Conservation (phyloP, 2,113 vertebrate species). For the Pterocles gutturalis region DNA sequence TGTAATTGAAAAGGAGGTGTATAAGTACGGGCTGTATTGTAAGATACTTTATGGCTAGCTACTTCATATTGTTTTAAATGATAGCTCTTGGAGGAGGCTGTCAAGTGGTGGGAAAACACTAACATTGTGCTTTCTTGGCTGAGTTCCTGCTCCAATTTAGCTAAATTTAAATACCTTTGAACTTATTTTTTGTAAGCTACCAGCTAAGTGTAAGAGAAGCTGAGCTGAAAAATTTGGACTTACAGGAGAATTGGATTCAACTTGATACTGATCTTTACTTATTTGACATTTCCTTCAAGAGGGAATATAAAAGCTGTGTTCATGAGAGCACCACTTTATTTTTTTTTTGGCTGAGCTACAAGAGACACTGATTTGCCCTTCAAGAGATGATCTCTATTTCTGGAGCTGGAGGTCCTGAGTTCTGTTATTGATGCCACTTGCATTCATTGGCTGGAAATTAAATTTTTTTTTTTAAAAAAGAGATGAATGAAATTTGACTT, state of each 20-base stretch:
- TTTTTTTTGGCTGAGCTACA: not conserved
- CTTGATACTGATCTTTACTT: not conserved
- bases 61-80: not conserved
- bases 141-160: not conserved
- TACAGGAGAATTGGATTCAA: not conserved
- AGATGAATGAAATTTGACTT: not conserved
- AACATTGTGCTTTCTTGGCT: not conserved
- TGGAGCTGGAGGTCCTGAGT: fast-evolving
- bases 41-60: not conserved
- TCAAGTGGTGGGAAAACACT: not conserved
- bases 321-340: not conserved
- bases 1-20: not conserved
- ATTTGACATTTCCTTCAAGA: not conserved
- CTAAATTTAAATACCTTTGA: not conserved
- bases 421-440: not conserved
- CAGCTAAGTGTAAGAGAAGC: not conserved
- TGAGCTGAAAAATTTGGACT: not conserved
- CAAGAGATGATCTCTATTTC: not conserved
- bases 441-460: not conserved
- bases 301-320: not conserved
- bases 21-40: not conserved
- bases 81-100: not conserved
- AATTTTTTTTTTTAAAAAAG: not conserved
- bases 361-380: not conserved
- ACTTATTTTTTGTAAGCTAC: not conserved